Evolutionary conservation across 1,140 invertebrate species (phyloP).

Genomic region (Drosophila setifemur): DNA sequence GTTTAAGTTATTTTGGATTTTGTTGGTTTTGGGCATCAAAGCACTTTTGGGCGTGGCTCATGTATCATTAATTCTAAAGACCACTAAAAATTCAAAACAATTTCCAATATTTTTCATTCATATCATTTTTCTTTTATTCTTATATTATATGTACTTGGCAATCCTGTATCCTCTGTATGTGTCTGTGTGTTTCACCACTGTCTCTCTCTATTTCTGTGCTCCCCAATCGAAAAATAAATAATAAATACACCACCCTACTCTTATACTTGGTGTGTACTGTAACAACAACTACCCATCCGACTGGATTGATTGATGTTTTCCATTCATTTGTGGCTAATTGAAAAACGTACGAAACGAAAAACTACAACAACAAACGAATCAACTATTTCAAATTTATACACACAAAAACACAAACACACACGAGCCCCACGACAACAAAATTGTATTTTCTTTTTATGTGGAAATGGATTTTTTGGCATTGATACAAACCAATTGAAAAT

Average conservation of each 20-base stretch:
- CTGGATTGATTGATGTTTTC: slow-evolving; percentile 52
- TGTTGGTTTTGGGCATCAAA: slow-evolving; percentile 15
- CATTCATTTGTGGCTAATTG: slow-evolving; percentile 49
- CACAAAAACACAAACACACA: slow-evolving; percentile 8
- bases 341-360: slow-evolving; percentile 44
- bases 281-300: slow-evolving; percentile 3
- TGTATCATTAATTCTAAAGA: slow-evolving; percentile 1
- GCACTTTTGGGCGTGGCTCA: slow-evolving; percentile 34
- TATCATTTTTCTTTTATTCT: slow-evolving; percentile 39
- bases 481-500: slow-evolving; percentile 45
- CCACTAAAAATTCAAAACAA: slow-evolving; percentile 12
- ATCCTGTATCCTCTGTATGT: slow-evolving; percentile 31
- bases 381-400: slow-evolving; percentile 42
- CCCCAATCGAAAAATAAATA: slow-evolving; percentile 4
- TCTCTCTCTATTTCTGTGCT: slow-evolving; percentile 14
- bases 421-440: slow-evolving; percentile 9
- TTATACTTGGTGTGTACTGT: slow-evolving; percentile 43
- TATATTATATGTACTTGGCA: slow-evolving; percentile 40
- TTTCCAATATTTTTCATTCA: slow-evolving; percentile 23
- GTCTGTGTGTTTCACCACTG: slow-evolving; percentile 34
- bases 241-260: slow-evolving; percentile 33
- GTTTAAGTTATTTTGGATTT: background rate
- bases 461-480: slow-evolving; percentile 69
- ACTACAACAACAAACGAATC: slow-evolving; percentile 20
- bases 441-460: slow-evolving; percentile 28